Evolutionary conservation across 2,888 invertebrate genomes (phyloP).

Genomic region (Elysia crispata): DNA sequence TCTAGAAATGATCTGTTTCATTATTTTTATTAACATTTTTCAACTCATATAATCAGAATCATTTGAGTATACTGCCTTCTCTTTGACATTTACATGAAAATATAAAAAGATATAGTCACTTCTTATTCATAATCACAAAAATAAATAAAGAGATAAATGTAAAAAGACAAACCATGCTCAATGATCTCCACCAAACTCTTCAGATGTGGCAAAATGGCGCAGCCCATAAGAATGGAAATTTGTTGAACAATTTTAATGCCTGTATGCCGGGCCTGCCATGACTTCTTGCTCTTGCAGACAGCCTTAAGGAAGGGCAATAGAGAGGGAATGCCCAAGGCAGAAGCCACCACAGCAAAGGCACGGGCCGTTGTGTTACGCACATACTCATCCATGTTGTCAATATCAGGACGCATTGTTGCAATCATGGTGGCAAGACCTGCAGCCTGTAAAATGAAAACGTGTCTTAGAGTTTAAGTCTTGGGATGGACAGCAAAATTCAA

Average conservation of each 20-base stretch:
- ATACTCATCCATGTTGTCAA: constrained; percentile 99
- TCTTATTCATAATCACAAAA: no score
- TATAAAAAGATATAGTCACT: no score
- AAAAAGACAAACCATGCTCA: constrained; percentile 88
- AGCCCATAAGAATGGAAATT: constrained; percentile 99
- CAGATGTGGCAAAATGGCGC: constrained; percentile 98
- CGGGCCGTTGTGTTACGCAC: constrained; percentile 99
- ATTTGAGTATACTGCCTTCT: no score
- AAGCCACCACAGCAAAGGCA: constrained; percentile 99
- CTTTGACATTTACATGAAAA: no score
- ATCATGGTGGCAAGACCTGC: constrained; percentile 99
- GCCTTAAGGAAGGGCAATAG: constrained; percentile 98
- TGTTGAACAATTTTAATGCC: constrained; percentile 99
- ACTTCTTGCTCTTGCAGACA: constrained; percentile 99
- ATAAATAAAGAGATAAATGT: no score
- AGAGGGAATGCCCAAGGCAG: constrained; percentile 98
- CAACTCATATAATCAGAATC: no score
- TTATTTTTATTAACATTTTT: no score
- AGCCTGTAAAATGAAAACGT: constrained; percentile 80
- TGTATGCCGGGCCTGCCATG: constrained; percentile 97
- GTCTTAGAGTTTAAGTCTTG: no score
- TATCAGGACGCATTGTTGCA: constrained; percentile 99
- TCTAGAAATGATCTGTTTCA: no score
- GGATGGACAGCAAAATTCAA: no score
- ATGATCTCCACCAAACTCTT: constrained; percentile 99